These are phyloP conservation scores for Scaptomyza polygonia DNA, from an alignment of 2,888 invertebrate species.

Conservation along the genomic window DNA sequence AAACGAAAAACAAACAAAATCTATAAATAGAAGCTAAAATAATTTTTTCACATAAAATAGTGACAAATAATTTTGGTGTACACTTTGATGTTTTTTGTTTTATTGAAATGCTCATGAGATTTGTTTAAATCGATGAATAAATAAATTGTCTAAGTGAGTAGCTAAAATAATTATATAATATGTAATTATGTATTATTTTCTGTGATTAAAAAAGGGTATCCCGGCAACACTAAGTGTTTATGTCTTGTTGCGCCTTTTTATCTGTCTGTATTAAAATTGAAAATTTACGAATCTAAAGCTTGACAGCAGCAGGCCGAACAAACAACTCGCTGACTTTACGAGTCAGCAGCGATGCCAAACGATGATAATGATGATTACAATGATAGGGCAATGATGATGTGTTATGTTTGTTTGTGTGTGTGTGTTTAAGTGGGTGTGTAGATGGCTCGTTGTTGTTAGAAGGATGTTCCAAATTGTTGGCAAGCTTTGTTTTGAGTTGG, in stretches of 20 bases:
- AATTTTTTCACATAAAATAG: background rate
- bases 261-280: constrained; percentile 57
- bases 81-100: background rate
- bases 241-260: constrained; percentile 22
- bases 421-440: constrained; percentile 5
- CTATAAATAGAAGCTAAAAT: no score
- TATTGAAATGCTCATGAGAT: no score
- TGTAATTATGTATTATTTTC: no score
- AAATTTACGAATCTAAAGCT: constrained; percentile 42
- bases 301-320: constrained; percentile 42
- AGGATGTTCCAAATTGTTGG: constrained; percentile 49
- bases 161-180: background rate
- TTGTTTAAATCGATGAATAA: background rate
- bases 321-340: constrained; percentile 48
- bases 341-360: constrained; percentile 29
- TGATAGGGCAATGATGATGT: constrained; percentile 33
- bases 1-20: background rate
- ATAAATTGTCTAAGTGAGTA: background rate
- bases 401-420: constrained; percentile 18
- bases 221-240: background rate
- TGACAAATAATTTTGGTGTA: background rate
- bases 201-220: constrained; percentile 11
- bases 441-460: constrained; percentile 42
- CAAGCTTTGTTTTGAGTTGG: constrained; percentile 16
- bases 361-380: constrained; percentile 37